Evolutionary conservation across 2,888 invertebrate genomes (phyloP).

Genomic region (Camponotus fellah): DNA sequence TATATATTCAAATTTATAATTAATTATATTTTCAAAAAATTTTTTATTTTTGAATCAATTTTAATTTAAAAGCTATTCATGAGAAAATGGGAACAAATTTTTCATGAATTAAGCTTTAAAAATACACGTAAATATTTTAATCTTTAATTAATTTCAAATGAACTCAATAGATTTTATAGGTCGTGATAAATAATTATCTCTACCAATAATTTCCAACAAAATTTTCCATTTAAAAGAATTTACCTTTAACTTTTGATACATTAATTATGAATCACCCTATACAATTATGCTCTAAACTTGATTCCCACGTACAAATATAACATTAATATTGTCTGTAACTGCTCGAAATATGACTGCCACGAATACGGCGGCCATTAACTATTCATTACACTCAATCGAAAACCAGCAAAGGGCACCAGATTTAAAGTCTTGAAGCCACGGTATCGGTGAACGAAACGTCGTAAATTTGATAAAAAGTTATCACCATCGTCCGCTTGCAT

Average conservation of each 20-base stretch:
- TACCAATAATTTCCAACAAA: no score
- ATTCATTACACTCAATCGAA: neutral
- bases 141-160: neutral
- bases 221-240: no score
- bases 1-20: neutral
- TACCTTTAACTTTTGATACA: no score
- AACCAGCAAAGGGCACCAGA: neutral
- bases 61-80: neutral
- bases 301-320: neutral
- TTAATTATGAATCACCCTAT: neutral
- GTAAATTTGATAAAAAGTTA: conserved; percentile 12
- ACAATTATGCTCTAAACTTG: neutral
- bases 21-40: neutral
- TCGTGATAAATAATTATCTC: no score
- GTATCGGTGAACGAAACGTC: neutral
- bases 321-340: neutral
- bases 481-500: neutral
- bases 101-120: neutral
- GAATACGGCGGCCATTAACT: neutral
- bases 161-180: neutral
- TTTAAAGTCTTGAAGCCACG: conserved; percentile 2
- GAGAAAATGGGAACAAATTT: neutral
- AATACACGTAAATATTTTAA: neutral
- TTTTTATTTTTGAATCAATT: neutral
- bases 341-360: neutral